Evolutionary conservation across 2,888 invertebrate species (phyloP).

Genomic region (Galerucella nymphaeae): DNA sequence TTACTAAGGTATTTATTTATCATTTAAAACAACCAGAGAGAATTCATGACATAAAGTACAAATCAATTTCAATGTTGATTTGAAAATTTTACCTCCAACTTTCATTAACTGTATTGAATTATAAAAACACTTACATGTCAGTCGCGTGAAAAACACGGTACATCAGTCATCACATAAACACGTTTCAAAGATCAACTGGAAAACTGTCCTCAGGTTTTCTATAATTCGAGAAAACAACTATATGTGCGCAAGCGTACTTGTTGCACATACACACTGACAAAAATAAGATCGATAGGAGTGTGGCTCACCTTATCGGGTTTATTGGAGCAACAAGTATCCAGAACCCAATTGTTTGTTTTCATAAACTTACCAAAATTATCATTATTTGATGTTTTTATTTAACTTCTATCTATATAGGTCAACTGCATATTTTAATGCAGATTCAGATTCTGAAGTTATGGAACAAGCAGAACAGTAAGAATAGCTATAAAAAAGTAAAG

Average conservation of each 20-base stretch:
- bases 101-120: not conserved
- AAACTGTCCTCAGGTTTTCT: constrained; percentile 51
- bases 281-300: constrained; percentile 54
- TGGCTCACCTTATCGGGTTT: constrained; percentile 49
- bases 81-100: too few relatives aligned
- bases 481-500: too few relatives aligned
- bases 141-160: constrained; percentile 31
- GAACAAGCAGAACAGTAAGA: too few relatives aligned
- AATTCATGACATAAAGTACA: too few relatives aligned
- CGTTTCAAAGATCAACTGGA: constrained; percentile 43
- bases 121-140: constrained; percentile 35
- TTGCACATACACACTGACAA: constrained; percentile 53
- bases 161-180: constrained; percentile 29
- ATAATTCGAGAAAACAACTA: constrained; percentile 48
- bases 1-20: too few relatives aligned
- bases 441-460: too few relatives aligned
- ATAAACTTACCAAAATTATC: not conserved
- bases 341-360: constrained; percentile 25
- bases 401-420: too few relatives aligned
- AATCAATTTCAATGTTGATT: too few relatives aligned
- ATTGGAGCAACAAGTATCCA: constrained; percentile 52
- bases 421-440: too few relatives aligned
- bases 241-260: constrained; percentile 55
- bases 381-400: too few relatives aligned
- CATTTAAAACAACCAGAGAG: too few relatives aligned